A percentile compares a stretch with the other conserved stretches of the same genome.
phyloP scores from a whole-genome alignment of 2,797 vertebrate genomes.

The Vespertilio murinus region DNA sequence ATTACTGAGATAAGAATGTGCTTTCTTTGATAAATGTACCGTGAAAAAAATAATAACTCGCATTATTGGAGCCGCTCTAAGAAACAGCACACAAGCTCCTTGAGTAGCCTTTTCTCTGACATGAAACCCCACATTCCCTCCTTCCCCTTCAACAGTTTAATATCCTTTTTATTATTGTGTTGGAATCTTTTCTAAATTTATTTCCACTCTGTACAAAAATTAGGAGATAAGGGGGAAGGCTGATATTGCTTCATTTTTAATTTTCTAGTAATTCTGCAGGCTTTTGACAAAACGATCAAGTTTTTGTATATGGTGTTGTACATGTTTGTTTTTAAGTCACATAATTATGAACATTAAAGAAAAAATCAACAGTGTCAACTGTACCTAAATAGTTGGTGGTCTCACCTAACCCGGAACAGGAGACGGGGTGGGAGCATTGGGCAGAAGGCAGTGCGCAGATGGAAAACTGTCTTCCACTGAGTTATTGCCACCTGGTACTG shows the following conservation, averaged over 20 bases:
- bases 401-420: not conserved
- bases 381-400: not conserved
- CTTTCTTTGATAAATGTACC: conserved; percentile 11
- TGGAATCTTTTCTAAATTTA: conserved; percentile 16
- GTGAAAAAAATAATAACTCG: not conserved
- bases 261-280: not conserved
- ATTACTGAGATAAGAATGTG: conserved; percentile 39
- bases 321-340: conserved; percentile 14
- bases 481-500: not conserved
- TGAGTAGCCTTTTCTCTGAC: not conserved
- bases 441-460: not conserved
- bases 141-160: not conserved
- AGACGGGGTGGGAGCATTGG: not conserved
- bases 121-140: not conserved
- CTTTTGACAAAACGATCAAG: not conserved
- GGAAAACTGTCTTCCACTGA: not conserved
- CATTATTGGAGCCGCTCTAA: not conserved
- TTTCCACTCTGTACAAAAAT: conserved; percentile 9
- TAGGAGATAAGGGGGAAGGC: not conserved
- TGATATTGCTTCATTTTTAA: not conserved
- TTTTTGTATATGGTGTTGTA: not conserved
- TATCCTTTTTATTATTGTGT: not conserved
- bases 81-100: not conserved
- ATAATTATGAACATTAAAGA: not conserved
- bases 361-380: not conserved